Base-by-base conservation (phyloP, 2,113 vertebrate species). In the Cavia aperea region DNA sequence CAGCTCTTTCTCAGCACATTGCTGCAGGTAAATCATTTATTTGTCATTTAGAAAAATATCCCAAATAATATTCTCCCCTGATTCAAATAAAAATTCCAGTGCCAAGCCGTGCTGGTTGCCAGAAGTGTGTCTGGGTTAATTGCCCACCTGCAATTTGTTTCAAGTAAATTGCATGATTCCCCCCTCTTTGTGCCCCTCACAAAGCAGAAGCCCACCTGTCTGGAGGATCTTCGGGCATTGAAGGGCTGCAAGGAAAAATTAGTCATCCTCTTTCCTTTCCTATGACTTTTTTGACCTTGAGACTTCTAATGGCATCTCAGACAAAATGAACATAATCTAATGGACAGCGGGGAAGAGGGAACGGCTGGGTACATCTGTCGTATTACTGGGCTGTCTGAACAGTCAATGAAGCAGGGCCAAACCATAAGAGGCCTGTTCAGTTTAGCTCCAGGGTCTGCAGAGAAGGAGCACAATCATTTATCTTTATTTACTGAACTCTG, bases 401-500 rank as follows among this genome's bases (percentile, higher is more conserved):
- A 98, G 98, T 98, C 98, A 98, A 98, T 98, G 98, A 98, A 98
- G 98, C 98, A 98, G 98, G 97, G 98, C 98, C 97, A 98, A 98
- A 98, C 98, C 98, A 98, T 98, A 98, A 98, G 98, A 98, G 98
- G 97, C 97, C 97, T 97, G 97, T 97, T 97, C 97, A 98, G 98
- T 98, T 98, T 98, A 98, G 97, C 98, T 98, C 97, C 97, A 97
- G 98, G 98, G 97, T 98, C 97, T 97, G 97, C 97, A 97, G 97
- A 98, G 96, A 97, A 97, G 97, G 96, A 98, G 97, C 97, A 98
- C 96, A 96, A 97, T 98, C 98, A 98, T 98, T 98, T 98, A 98
- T 98, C 98, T 98, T 98, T 98, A 98, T 98, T 98, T 98, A 98
- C 98, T 98, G 97, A 98, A 98, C 97, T 98, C 97, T 98, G 97